Evolutionary conservation across 2,888 invertebrate species (phyloP), one percentile per base, ranked within the genome.

Genomic region (Fissipunctia ypsillon): DNA sequence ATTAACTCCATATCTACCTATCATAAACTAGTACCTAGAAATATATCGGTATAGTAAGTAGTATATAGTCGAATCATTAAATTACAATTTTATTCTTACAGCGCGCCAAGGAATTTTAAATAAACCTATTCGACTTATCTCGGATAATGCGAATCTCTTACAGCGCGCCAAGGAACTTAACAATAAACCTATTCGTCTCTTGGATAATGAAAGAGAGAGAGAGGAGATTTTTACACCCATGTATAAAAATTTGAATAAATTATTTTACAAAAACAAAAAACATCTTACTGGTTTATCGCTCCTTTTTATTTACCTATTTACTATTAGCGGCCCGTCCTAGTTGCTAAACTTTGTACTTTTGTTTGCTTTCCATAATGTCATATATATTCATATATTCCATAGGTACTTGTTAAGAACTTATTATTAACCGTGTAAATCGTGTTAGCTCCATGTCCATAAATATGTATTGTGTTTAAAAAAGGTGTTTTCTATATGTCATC

Each of bases 1-100:
- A 78, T 71, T 67, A 63, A 61, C 35, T 69, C 52, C 57, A 31
- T 28, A 66, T 28, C n/a, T 43, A 65, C 14, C 25, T n/a, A 69
- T 57, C 50, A 80, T 73, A 10, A 57, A 28, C 41, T 45, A 63
- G 12, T 10, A 59, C 45, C 38, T 59, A 64, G 16, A 25, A 41
- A 38, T 48, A 45, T 25, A 65, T 31, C 25, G 25, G 16, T 48
- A 48, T 31, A 41, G 38, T 43, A 41, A 41, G 22, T 31, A 70
- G 43, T 48, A 5, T 38, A 22, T 22, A 48, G 10, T 31, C n/a
- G 31, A 57, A 74, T 43, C 48, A 41, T n/a, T 52, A 25, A 22
- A 60, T 59, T 48, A 48, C 19, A 22, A 19, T 10, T 41, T n/a
- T 41, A 41, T 31, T 52, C 10, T 45, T 45, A 72, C 10, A 54